Evolutionary conservation across 2,113 vertebrate species (phyloP), one percentile per base, ranked within the genome.

Genomic region (Delphinapterus leucas): DNA sequence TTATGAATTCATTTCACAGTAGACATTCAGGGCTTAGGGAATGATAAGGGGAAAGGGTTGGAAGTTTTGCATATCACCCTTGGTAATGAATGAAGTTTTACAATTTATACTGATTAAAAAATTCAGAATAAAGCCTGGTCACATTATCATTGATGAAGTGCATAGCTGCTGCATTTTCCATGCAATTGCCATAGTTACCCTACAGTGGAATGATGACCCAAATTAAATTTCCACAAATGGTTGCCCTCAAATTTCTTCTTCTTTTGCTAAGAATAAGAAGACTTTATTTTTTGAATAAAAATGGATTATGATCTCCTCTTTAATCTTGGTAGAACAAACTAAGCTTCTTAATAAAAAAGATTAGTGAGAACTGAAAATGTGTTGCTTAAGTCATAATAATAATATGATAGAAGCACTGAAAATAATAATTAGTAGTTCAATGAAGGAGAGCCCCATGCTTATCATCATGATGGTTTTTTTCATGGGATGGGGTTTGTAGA

Each of bases 151-250:
- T 93, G 96, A 97, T 97, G 96, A 98, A 97, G 97, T 96, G 10
- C 1, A 1, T 91, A n/a, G 58, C 74, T 97, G 65, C 91, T 97
- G 44, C 96, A 96, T 98, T 98, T 98, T 98, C 93, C 95, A 98
- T 98, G 97, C 96, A 44, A 97, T 99, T 98, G 41, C 97, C 95
- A 98, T 98, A 97, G 98, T 93, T 98, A 99, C 98, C 0, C 1
- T 96, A 89, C 97, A 85, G 93, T 93, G 92, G 97, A 97, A 91
- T 98, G 98, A 77, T 98, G 98, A 98, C 96, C 98, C 95, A 99
- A 99, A 99, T 98, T 98, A 98, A 98, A 98, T 98, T 98, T 96
- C 95, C 47, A 98, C 96, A 95, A 97, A 93, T 96, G 98, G 95
- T 97, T 95, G 88, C 63, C 84, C 84, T 98, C 90, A 94, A 49